Conservation (phyloP, 2,888 invertebrate species). For the Amblyjoppa fuscipennis region DNA sequence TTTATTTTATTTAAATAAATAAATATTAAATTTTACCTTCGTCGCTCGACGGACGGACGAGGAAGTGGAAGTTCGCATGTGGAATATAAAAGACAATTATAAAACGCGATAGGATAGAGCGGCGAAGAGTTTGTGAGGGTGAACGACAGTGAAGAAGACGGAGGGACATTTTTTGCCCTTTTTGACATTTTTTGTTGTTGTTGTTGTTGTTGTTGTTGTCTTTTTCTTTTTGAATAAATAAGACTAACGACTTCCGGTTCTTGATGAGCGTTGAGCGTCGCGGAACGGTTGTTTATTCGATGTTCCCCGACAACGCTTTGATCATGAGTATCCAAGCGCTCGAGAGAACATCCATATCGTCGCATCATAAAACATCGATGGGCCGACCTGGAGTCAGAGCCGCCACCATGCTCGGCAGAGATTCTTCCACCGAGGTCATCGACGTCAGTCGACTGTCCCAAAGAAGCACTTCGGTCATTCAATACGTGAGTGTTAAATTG, state of each 20-base stretch:
- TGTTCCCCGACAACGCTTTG: slow-evolving; percentile 69
- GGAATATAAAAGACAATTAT: not conserved
- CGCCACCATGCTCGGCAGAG: slow-evolving; percentile 69
- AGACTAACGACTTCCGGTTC: slow-evolving; percentile 12
- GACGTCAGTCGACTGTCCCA: slow-evolving; percentile 75
- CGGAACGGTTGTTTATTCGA: slow-evolving; percentile 71
- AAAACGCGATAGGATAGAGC: not conserved
- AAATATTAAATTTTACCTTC: not conserved
- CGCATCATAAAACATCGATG: slow-evolving; percentile 21
- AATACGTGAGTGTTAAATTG: slow-evolving; percentile 74
- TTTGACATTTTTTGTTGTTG: not conserved
- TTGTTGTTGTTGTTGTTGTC: not conserved
- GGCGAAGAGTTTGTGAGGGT: slow-evolving; percentile 10
- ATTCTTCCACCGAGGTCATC: slow-evolving; percentile 77
- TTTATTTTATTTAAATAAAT: no score
- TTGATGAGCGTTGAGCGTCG: slow-evolving; percentile 69
- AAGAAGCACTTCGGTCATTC: slow-evolving; percentile 69
- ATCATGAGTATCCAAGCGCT: slow-evolving; percentile 72
- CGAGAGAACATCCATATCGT: slow-evolving; percentile 62
- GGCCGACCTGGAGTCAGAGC: slow-evolving; percentile 75
- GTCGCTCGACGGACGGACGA: not conserved
- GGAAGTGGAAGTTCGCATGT: not conserved
- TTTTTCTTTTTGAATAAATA: not conserved
- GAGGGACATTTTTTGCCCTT: not conserved
- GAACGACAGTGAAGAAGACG: not conserved